Percentiles rank a stretch among this genome's conserved stretches.
These are phyloP conservation scores for Pterostichus madidus DNA, from an alignment of 2,888 invertebrate species.

Conservation along the genomic window DNA sequence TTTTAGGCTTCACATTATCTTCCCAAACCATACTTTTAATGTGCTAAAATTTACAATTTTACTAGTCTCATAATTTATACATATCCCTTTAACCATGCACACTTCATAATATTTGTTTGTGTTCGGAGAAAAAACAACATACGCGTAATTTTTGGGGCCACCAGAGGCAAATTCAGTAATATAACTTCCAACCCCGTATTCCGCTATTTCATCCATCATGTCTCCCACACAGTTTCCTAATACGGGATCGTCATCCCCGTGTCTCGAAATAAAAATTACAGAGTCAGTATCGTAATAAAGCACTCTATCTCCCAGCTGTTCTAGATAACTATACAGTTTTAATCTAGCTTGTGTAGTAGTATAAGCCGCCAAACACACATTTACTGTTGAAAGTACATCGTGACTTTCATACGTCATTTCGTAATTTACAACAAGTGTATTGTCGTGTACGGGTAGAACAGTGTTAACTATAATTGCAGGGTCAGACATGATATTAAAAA, in stretches of 20 bases:
- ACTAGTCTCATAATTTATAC: slow-evolving; percentile 67
- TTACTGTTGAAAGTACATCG: slow-evolving; percentile 67
- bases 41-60: not conserved
- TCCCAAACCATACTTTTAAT: slow-evolving; percentile 75
- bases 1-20: slow-evolving; percentile 70
- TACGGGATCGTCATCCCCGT: slow-evolving; percentile 68
- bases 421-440: slow-evolving; percentile 68
- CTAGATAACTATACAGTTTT: slow-evolving; percentile 72
- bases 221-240: slow-evolving; percentile 72
- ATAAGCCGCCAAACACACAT: slow-evolving; percentile 72
- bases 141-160: slow-evolving; percentile 73
- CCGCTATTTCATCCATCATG: slow-evolving; percentile 72
- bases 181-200: slow-evolving; percentile 69
- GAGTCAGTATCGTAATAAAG: slow-evolving; percentile 74
- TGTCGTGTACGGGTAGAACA: slow-evolving; percentile 67
- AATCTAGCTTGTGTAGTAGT: slow-evolving; percentile 73
- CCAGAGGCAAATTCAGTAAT: slow-evolving; percentile 72
- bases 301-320: slow-evolving; percentile 70
- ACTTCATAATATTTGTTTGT: no score
- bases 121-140: slow-evolving; percentile 68
- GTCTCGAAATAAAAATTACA: slow-evolving; percentile 70
- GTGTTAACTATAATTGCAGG: slow-evolving; percentile 66
- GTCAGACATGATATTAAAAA: slow-evolving; percentile 65
- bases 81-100: slow-evolving; percentile 71
- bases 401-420: slow-evolving; percentile 64